Evolutionary conservation across 2,113 vertebrate species (phyloP).

Genomic region (Spea multiplicata): DNA sequence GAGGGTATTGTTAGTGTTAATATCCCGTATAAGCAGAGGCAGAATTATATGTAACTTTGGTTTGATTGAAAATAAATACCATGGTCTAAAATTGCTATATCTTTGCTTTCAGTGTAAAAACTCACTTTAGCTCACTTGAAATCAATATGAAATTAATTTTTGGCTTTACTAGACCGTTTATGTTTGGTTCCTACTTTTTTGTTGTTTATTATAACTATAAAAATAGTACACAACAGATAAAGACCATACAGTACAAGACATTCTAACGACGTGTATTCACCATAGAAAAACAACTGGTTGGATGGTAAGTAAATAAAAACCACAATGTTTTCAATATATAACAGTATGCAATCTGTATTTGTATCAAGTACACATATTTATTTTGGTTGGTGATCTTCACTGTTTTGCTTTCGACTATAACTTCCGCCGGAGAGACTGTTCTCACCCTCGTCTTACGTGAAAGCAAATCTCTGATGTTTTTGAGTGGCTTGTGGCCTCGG

Average conservation of each 20-base stretch:
- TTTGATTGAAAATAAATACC: slow-evolving; percentile 99
- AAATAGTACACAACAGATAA: slow-evolving; percentile 81
- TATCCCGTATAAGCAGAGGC: slow-evolving; percentile 97
- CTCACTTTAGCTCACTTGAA: slow-evolving; percentile 96
- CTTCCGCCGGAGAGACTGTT: slow-evolving; percentile 75
- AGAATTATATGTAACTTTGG: slow-evolving; percentile 99
- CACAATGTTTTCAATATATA: slow-evolving; percentile 75
- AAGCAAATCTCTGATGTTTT: slow-evolving; percentile 77
- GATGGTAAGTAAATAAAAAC: slow-evolving; percentile 64
- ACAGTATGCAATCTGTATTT: slow-evolving; percentile 94
- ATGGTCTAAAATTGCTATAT: slow-evolving; percentile 95
- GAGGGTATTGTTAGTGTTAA: slow-evolving; percentile 84
- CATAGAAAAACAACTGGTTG: slow-evolving; percentile 74
- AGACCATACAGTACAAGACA: slow-evolving; percentile 87
- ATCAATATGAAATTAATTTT: slow-evolving; percentile 98
- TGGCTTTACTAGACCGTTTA: slow-evolving; percentile 99
- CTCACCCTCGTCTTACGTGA: slow-evolving; percentile 77
- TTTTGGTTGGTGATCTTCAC: slow-evolving; percentile 97
- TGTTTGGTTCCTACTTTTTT: slow-evolving; percentile 98
- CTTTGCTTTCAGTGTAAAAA: slow-evolving; percentile 94
- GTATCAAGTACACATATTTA: slow-evolving; percentile 91
- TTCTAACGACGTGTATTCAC: slow-evolving; percentile 93
- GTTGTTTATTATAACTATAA: slow-evolving; percentile 88
- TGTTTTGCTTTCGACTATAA: slow-evolving; percentile 86
- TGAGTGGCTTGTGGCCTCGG: slow-evolving; percentile 81